These are phyloP conservation scores for Sycophila sp. DNA, from an alignment of 1,140 invertebrate genomes.

Conservation along the genomic window DNA sequence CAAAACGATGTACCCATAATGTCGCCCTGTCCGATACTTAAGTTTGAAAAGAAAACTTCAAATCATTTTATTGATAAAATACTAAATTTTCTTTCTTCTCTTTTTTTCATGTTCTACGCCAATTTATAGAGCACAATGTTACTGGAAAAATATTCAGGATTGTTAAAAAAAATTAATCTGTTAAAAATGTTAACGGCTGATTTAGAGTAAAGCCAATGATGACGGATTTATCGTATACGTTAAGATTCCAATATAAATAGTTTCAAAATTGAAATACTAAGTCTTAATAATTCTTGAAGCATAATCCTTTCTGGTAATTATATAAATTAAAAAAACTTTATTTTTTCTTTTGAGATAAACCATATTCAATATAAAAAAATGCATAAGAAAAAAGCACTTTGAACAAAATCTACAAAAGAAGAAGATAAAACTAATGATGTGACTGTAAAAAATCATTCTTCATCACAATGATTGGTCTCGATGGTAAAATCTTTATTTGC, in stretches of 20 bases:
- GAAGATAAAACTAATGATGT: slow-evolving; percentile 15
- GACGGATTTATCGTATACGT: too few relatives aligned
- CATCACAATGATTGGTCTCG: slow-evolving; percentile 6
- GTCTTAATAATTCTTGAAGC: slow-evolving; percentile 9
- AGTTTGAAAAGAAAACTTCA: too few relatives aligned
- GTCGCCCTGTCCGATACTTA: too few relatives aligned
- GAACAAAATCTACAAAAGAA: slow-evolving; percentile 30
- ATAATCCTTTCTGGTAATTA: slow-evolving; percentile 33
- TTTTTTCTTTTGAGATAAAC: slow-evolving; percentile 12
- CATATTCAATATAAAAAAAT: slow-evolving; percentile 34
- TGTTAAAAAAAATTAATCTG: too few relatives aligned
- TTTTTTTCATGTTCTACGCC: too few relatives aligned
- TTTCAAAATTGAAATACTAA: slow-evolving; percentile 19
- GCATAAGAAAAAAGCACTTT: slow-evolving; percentile 40
- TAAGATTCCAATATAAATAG: slow-evolving; percentile 8
- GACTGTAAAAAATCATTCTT: slow-evolving; percentile 26
- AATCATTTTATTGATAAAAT: too few relatives aligned
- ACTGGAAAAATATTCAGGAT: too few relatives aligned
- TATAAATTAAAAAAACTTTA: slow-evolving; percentile 24
- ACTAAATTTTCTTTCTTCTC: too few relatives aligned
- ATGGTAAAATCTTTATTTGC: neutral
- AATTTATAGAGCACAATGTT: too few relatives aligned
- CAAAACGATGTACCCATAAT: too few relatives aligned
- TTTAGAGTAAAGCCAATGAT: too few relatives aligned
- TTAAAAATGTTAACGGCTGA: too few relatives aligned